Percentiles rank a stretch among this genome's conserved stretches.
Evolutionary conservation across 2,888 invertebrate species (phyloP).

Genomic region (Ennomos fuscantarius): DNA sequence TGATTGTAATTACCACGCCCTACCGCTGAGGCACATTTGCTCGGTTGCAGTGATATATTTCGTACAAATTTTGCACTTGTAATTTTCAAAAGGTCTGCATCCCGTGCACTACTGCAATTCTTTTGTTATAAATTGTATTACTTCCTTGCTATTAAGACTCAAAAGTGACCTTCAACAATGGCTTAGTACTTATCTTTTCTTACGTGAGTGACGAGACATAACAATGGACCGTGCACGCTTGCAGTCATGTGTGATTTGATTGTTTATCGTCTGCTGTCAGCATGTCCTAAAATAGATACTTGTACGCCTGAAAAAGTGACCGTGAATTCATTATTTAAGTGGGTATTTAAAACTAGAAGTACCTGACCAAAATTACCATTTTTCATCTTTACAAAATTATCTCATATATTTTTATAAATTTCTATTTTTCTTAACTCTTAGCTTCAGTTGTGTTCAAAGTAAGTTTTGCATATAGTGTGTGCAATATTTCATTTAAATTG

Average conservation of each 20-base stretch:
- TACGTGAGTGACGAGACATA: conserved; percentile 11
- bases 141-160: not conserved
- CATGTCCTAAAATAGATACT: not conserved
- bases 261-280: conserved; percentile 7
- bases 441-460: no score
- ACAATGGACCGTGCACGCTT: conserved; percentile 20
- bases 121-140: conserved; percentile 6
- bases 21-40: no score
- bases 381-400: no score
- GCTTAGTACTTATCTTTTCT: conserved; percentile 6
- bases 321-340: no score
- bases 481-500: not conserved
- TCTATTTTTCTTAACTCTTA: no score
- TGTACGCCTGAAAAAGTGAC: no score
- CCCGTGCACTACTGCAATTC: conserved; percentile 10
- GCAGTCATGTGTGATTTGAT: conserved; percentile 16
- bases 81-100: conserved; percentile 4
- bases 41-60: not conserved
- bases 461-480: no score
- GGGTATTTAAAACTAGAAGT: no score
- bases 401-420: not conserved
- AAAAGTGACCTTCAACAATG: conserved; percentile 15
- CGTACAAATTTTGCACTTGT: conserved; percentile 10
- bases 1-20: no score
- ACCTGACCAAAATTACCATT: no score